A percentile compares a stretch with the other conserved stretches of the same genome.
Conservation (phyloP, 2,797 vertebrate genomes). For the Enteromius afrohamiltoni region DNA sequence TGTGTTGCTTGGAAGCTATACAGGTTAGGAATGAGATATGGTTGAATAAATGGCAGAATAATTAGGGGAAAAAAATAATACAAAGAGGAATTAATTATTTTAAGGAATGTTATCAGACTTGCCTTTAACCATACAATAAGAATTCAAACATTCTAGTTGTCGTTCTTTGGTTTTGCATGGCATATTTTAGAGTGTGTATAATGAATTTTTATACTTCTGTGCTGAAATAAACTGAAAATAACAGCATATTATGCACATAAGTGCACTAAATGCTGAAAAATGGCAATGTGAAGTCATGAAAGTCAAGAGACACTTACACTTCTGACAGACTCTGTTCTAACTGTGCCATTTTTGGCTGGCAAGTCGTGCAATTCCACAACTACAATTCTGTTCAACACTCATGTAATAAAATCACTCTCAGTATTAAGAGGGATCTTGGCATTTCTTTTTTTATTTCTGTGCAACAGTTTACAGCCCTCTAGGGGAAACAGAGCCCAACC, state of each 20-base stretch:
- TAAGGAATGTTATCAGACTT: neutral
- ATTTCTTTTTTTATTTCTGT: conserved; percentile 78
- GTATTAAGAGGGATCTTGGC: conserved; percentile 79
- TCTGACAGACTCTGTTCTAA: conserved; percentile 57
- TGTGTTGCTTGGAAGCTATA: conserved; percentile 1
- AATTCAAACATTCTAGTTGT: conserved; percentile 1
- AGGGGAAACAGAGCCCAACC: conserved; percentile 76
- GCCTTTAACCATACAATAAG: neutral
- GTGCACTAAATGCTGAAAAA: conserved; percentile 43
- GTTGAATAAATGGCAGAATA: neutral
- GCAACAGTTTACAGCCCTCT: conserved; percentile 77
- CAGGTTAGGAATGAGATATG: neutral
- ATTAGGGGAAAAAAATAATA: no score
- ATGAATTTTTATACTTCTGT: conserved; percentile 13
- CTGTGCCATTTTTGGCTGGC: conserved; percentile 54
- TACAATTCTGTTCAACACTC: conserved; percentile 73
- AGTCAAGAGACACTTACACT: conserved; percentile 49
- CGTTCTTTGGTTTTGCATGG: neutral
- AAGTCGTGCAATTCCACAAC: conserved; percentile 62
- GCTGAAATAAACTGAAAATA: conserved; percentile 34
- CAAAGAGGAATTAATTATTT: neutral
- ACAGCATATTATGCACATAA: conserved; percentile 1
- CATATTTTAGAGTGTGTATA: neutral
- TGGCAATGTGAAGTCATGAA: conserved; percentile 44
- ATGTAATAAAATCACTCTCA: conserved; percentile 78